Evolutionary conservation across 2,888 invertebrate genomes (phyloP), one percentile per base, ranked within the genome.

Genomic region (Danaus chrysippus): DNA sequence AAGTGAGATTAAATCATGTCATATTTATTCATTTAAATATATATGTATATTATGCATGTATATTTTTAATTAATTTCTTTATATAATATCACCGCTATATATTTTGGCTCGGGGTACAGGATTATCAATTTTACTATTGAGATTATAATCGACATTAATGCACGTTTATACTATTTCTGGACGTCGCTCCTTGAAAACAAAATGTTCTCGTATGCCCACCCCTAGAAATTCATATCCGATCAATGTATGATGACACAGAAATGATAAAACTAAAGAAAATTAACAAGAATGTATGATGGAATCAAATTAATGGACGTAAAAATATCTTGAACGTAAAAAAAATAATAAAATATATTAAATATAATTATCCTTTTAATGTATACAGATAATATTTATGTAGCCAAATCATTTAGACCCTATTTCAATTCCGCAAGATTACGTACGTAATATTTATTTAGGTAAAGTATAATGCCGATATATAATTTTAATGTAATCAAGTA

Each of bases 131-230:
- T 66, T 67, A 69, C 68, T 69, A 69, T 68, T 66, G 60, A 68
- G 65, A 67, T 68, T 68, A 68, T 70, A 70, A 71, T 69, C 70
- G 68, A 59, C 61, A 68, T 68, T 70, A 71, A 70, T 70, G 70
- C 62, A 62, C 62, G 61, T 59, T 60, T 58, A 59, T 59, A 62
- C 65, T 67, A 68, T 70, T 70, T 68, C 64, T 43, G 66, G 64
- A 62, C 62, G 58, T 56, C 56, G 59, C 61, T 65, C 62, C 63
- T 67, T 63, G 59, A 65, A 65, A 41, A 63, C 63, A 61, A 61
- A 67, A 62, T 58, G 64, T 57, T 58, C 59, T 60, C 62, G 59
- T 52, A 57, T 56, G 44, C 52, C 34, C 56, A 55, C 61, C 63
- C 63, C 57, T 63, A 55, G 52, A 64, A 57, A 62, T 53, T 53